Evolutionary conservation across 35 echinoderm and acorn worm genomes (phyloP).

Genomic region (Antedon bifida): DNA sequence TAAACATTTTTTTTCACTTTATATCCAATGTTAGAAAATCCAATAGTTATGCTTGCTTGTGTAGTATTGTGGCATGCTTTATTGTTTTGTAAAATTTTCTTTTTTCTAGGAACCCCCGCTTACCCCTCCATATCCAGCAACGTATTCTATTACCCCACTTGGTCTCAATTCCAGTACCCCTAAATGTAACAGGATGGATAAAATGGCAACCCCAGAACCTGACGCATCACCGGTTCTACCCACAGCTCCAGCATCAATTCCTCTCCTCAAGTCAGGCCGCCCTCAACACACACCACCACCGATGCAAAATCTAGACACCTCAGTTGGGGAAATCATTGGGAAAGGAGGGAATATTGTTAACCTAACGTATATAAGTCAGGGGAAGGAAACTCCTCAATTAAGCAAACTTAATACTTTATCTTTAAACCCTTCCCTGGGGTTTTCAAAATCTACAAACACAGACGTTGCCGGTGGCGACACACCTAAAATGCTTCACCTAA

Average conservation of each 20-base stretch:
- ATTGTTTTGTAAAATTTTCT: background rate
- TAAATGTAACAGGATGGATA: conserved; percentile 33
- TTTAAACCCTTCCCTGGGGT: background rate
- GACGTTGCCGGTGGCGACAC: background rate
- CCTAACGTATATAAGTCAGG: conserved; percentile 14
- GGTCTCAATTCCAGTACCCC: conserved; percentile 68
- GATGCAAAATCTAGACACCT: conserved; percentile 26
- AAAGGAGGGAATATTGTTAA: conserved; percentile 31
- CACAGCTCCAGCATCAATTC: background rate
- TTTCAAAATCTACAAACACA: background rate
- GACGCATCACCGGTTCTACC: conserved; percentile 58
- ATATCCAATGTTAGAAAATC: too few species aligned
- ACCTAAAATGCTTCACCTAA: background rate
- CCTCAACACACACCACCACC: conserved; percentile 5
- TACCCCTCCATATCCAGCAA: background rate
- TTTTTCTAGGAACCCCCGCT: background rate
- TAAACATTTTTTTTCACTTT: too few species aligned
- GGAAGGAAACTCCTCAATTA: background rate
- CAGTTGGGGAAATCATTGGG: conserved; percentile 15
- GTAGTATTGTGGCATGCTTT: background rate
- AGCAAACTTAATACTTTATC: background rate
- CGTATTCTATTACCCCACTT: background rate
- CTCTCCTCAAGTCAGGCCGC: background rate
- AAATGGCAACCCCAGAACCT: conserved; percentile 38
- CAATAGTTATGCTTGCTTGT: background rate